Percentiles rank a stretch among this genome's conserved stretches.
These are phyloP conservation scores for Drosophila tanythrix DNA, from an alignment of 2,888 invertebrate species.

Conservation along the genomic window DNA sequence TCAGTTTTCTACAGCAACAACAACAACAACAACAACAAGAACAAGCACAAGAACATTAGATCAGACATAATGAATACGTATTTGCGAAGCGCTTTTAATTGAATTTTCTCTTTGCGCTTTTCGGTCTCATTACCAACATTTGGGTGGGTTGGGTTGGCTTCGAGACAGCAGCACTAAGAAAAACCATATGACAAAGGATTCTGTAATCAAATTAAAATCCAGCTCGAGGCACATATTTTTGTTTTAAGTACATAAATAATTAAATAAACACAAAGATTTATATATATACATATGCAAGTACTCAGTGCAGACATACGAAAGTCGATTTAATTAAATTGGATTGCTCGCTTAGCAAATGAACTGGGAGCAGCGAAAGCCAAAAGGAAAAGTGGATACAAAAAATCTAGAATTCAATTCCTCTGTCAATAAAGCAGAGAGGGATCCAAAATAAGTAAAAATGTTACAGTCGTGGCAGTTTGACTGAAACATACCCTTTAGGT, in stretches of 20 bases:
- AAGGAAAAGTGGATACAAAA: constrained; percentile 21
- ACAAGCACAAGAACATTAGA: constrained; percentile 33
- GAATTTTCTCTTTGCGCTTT: constrained; percentile 58
- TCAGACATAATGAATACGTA: constrained; percentile 67
- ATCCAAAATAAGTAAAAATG: not conserved
- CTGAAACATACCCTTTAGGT: not conserved
- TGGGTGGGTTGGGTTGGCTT: constrained; percentile 4
- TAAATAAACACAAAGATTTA: constrained; percentile 35
- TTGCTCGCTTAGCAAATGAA: constrained; percentile 57
- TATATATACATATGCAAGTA: constrained; percentile 5
- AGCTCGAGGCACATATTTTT: constrained; percentile 33
- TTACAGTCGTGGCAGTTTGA: not conserved
- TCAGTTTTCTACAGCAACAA: not conserved
- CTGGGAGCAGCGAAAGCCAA: constrained; percentile 31
- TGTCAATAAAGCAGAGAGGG: constrained; percentile 39
- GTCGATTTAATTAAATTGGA: constrained; percentile 69
- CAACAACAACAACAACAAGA: constrained; percentile 1
- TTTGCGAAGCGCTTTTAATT: constrained; percentile 77
- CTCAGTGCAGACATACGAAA: constrained; percentile 21
- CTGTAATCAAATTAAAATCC: constrained; percentile 73
- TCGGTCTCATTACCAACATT: constrained; percentile 48
- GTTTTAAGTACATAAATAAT: constrained; percentile 42
- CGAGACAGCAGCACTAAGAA: constrained; percentile 25
- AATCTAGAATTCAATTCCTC: constrained; percentile 44
- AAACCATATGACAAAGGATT: constrained; percentile 61